A percentile compares a stretch with the other conserved stretches of the same genome.
phyloP scores from a whole-genome alignment of 2,888 invertebrate genomes.

The Acleris holmiana region DNA sequence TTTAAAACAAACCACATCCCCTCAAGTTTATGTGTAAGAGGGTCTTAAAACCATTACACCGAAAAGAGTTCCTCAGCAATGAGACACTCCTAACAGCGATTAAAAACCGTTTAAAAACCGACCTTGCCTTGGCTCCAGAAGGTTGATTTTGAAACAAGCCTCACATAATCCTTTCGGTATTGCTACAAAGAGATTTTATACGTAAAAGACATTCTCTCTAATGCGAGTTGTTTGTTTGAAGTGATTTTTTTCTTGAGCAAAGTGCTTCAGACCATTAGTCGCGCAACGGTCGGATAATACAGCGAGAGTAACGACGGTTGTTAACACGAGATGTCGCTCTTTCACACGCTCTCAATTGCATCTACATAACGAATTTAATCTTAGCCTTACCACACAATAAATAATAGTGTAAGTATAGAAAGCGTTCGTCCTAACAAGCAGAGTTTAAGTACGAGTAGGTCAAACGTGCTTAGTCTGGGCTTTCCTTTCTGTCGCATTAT shows the following conservation, averaged over 20 bases:
- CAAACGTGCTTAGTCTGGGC: no score
- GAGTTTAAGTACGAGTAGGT: no score
- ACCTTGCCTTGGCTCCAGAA: neutral
- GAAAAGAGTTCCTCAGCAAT: constrained; percentile 8
- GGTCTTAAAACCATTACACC: constrained; percentile 33
- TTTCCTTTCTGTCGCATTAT: no score
- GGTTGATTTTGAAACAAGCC: constrained; percentile 38
- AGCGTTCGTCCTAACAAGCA: no score
- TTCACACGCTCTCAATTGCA: constrained; percentile 3
- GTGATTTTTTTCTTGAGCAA: constrained; percentile 50
- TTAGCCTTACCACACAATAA: no score
- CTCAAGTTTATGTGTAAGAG: constrained; percentile 14
- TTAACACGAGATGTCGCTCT: constrained; percentile 1
- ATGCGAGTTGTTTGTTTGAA: constrained; percentile 56
- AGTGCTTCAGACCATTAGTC: constrained; percentile 42
- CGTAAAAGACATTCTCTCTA: constrained; percentile 52
- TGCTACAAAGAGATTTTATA: constrained; percentile 51
- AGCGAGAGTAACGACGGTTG: constrained; percentile 13
- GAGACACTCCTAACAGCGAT: constrained; percentile 12
- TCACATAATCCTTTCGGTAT: constrained; percentile 52
- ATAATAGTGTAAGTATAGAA: no score
- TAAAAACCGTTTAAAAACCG: constrained; percentile 1
- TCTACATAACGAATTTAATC: neutral
- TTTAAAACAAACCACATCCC: constrained; percentile 12
- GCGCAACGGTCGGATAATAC: constrained; percentile 21